These are phyloP conservation scores for Hylaeus anthracinus DNA, from an alignment of 1,140 invertebrate species.

Conservation along the genomic window DNA sequence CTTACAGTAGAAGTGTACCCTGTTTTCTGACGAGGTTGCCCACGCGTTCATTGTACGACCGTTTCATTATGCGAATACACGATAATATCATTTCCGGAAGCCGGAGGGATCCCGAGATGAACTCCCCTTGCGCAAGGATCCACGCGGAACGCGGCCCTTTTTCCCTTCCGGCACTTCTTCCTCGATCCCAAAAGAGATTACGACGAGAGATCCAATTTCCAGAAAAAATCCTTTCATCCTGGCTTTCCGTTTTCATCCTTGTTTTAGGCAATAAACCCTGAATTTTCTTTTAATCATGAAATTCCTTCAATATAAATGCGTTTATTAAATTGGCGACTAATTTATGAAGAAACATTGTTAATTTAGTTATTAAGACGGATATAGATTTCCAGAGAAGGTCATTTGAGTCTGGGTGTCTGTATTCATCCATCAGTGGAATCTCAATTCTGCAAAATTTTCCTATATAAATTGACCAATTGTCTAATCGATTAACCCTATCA, in stretches of 20 bases:
- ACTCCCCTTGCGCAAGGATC: background rate
- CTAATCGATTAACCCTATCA: too few species aligned
- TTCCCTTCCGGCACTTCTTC: too few species aligned
- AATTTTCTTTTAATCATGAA: background rate
- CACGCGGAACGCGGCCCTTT: background rate
- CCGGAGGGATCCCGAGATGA: slow-evolving; percentile 8
- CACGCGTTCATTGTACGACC: slow-evolving; percentile 50
- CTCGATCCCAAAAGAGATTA: background rate
- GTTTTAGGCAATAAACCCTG: too few species aligned
- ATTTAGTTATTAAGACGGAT: too few species aligned
- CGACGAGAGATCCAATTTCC: slow-evolving; percentile 31
- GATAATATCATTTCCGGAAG: slow-evolving; percentile 59
- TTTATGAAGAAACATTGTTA: background rate
- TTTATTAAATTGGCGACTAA: background rate
- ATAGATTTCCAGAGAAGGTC: too few species aligned
- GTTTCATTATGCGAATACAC: slow-evolving; percentile 34
- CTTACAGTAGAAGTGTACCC: slow-evolving; percentile 19
- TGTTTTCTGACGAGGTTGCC: slow-evolving; percentile 32
- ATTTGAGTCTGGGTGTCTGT: too few species aligned
- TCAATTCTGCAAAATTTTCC: too few species aligned
- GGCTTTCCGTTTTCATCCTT: background rate
- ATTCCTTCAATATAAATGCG: background rate
- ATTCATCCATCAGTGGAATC: too few species aligned
- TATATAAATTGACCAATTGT: too few species aligned
- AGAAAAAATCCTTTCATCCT: background rate